A percentile compares a stretch with the other conserved stretches of the same genome.
Evolutionary conservation across 1,140 invertebrate species (phyloP).

Genomic region (Homarus americanus): DNA sequence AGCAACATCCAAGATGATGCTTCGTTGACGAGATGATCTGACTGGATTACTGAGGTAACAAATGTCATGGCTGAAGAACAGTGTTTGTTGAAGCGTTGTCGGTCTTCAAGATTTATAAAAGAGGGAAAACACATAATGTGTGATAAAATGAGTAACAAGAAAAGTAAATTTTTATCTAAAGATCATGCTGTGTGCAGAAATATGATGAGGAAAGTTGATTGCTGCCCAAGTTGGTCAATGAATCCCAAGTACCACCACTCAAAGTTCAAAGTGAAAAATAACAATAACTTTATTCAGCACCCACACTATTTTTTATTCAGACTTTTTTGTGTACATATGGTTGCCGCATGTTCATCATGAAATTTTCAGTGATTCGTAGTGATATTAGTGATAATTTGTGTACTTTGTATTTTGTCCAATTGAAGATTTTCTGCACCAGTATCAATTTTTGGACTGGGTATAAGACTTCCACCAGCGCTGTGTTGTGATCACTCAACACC

Average conservation of each 20-base stretch:
- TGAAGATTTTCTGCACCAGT: constrained; percentile 59
- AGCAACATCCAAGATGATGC: constrained; percentile 53
- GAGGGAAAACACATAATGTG: background rate
- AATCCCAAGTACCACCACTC: constrained; percentile 46
- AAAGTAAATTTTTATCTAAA: constrained; percentile 1
- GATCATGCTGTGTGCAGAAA: constrained; percentile 40
- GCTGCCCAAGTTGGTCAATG: constrained; percentile 20
- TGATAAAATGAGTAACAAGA: constrained; percentile 4
- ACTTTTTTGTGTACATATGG: constrained; percentile 62
- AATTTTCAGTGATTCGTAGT: constrained; percentile 71
- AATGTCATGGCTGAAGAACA: constrained; percentile 36
- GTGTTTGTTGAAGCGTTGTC: background rate
- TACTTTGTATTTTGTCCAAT: constrained; percentile 70
- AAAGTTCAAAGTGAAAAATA: constrained; percentile 66
- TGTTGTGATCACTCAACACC: constrained; percentile 29
- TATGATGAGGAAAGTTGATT: background rate
- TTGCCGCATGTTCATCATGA: constrained; percentile 65
- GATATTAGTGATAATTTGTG: constrained; percentile 71
- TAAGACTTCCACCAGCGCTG: constrained; percentile 23
- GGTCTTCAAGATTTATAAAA: constrained; percentile 16
- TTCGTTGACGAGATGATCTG: constrained; percentile 36
- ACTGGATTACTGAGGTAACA: constrained; percentile 22
- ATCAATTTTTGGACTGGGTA: constrained; percentile 28
- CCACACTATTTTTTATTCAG: constrained; percentile 68
- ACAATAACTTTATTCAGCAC: constrained; percentile 56